Evolutionary conservation across 2,797 vertebrate genomes (phyloP), one percentile per base, ranked within the genome.

Genomic region (Halcyon leucocephala): DNA sequence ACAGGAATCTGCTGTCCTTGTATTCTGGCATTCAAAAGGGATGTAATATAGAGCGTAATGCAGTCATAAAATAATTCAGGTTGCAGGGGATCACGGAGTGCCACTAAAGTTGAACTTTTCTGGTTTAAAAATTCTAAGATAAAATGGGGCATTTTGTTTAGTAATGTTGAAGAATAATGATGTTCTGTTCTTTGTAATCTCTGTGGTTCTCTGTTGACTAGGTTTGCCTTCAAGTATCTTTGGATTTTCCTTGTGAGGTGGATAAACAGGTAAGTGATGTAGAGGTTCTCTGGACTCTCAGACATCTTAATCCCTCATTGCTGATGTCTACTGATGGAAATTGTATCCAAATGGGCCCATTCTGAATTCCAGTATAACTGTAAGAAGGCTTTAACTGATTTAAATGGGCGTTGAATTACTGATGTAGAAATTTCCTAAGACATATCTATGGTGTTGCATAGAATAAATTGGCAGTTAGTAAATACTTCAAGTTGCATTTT

Each of bases 201-300:
- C 61, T 58, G 3, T 73, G 10, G 81, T 78, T 84, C 35, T 91
- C 25, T 86, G 12, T 72, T 82, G 46, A 12, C 58, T 87, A 97
- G 96, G 61, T 95, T 2, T 94, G 93, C 78, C 73, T 95, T 89
- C 91, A 97, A 2, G 88, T 95, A 5, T 90, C 94, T 61, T 29
- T 92, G 81, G 96, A 90, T 91, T 95, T 94, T 65, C 94, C 93
- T 37, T 90, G 55, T 44, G 88, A 94, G 35, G 13, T 85, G 48
- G 71, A 94, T 67, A 90, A 94, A n/a, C 90, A 90, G 37, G 96
- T 94, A 49, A 74, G 33, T 19, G 19, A 39, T 58, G 21, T 66
- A 24, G 79, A 57, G 9, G 12, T 62, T 69, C 39, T 62, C 19
- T 29, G 71, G 62, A n/a, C 25, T 82, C 22, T 70, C 61, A 48